Conservation (phyloP, 23 tunicate species). For the Oikopleura dioica region DNA sequence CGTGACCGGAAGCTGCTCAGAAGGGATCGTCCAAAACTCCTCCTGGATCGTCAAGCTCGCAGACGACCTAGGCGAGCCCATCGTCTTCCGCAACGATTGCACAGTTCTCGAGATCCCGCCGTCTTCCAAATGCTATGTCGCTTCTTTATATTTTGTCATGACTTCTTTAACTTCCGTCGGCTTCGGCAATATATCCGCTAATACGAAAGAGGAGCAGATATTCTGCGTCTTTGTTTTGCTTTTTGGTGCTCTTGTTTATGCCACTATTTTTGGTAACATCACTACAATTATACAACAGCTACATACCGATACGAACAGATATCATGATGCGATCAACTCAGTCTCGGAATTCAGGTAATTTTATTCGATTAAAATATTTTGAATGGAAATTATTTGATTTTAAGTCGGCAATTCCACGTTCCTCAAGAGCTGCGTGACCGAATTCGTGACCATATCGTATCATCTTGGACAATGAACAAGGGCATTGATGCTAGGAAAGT, state of each 20-base stretch:
- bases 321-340: slow-evolving; percentile 11
- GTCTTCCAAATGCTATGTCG: slow-evolving; percentile 5
- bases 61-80: background rate
- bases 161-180: slow-evolving; percentile 12
- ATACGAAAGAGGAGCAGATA: slow-evolving; percentile 1
- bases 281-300: slow-evolving; percentile 6
- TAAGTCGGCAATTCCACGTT: slow-evolving; percentile 5
- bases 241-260: slow-evolving; percentile 3
- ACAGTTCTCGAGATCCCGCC: background rate
- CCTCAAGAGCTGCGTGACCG: slow-evolving; percentile 6
- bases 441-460: slow-evolving; percentile 2
- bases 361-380: too few species aligned
- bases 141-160: slow-evolving; percentile 3
- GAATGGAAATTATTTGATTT: too few species aligned
- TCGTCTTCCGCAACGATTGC: background rate
- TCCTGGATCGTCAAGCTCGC: background rate
- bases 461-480: background rate
- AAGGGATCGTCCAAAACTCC: background rate
- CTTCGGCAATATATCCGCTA: slow-evolving; percentile 5
- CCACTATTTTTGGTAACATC: slow-evolving; percentile 9
- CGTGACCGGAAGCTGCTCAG: background rate
- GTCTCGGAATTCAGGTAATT: slow-evolving; percentile 7
- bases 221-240: slow-evolving; percentile 6
- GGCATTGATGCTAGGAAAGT: background rate
- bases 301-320: slow-evolving; percentile 7